A percentile compares a stretch with the other conserved stretches of the same genome.
phyloP scores from a whole-genome alignment of 2,113 vertebrate species.

The Notiomystis cincta region DNA sequence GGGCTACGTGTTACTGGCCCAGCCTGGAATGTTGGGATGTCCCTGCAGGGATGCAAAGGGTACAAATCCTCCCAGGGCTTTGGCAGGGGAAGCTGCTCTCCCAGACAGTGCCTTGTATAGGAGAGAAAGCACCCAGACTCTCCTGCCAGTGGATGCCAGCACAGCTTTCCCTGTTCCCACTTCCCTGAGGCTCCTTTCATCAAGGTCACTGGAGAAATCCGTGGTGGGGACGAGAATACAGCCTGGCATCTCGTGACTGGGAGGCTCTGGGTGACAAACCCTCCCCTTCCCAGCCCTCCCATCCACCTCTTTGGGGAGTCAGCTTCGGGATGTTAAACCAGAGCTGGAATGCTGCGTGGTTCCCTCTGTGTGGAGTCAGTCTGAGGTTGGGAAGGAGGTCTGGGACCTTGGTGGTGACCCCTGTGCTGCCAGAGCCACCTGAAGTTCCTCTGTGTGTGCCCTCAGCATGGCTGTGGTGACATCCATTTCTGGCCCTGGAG shows the following conservation, averaged over 20 bases:
- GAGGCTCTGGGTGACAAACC: neutral
- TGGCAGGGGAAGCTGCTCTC: neutral
- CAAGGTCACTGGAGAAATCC: neutral
- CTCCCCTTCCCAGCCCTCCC: neutral
- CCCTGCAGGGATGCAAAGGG: neutral
- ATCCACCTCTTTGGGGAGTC: accelerated
- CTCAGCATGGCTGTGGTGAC: neutral
- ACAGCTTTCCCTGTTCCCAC: neutral
- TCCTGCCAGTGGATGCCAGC: neutral
- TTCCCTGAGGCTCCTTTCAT: neutral
- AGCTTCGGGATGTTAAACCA: neutral
- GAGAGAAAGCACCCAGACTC: neutral
- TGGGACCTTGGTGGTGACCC: neutral
- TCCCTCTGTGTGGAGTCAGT: accelerated
- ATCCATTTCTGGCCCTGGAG: neutral
- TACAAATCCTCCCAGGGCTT: neutral
- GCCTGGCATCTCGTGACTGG: neutral
- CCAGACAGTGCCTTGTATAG: neutral
- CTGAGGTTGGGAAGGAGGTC: neutral
- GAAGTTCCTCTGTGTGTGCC: neutral
- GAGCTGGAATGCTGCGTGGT: accelerated
- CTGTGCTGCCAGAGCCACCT: accelerated
- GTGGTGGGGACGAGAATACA: accelerated
- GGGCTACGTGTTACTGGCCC: accelerated
- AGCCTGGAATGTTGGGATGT: accelerated